These are phyloP conservation scores for Nomia melanderi DNA, from an alignment of 1,140 invertebrate genomes.

Conservation along the genomic window DNA sequence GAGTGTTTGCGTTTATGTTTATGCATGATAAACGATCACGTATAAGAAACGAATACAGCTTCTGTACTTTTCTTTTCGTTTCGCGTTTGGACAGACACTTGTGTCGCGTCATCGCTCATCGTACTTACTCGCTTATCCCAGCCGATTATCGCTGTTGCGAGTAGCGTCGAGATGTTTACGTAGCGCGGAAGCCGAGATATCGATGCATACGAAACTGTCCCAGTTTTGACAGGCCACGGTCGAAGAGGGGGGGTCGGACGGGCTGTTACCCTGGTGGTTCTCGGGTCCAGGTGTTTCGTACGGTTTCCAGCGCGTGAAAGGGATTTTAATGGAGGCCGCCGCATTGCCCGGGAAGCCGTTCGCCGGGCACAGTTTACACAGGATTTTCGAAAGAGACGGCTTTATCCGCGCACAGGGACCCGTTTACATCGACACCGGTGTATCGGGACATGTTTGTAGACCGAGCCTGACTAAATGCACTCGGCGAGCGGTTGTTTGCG, in stretches of 20 bases:
- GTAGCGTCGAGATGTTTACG: too few species aligned
- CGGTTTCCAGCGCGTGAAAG: slow-evolving; percentile 14
- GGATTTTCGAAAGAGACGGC: slow-evolving; percentile 56
- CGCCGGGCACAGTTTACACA: slow-evolving; percentile 45
- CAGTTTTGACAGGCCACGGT: not conserved
- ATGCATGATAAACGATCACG: too few species aligned
- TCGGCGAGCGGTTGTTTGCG: slow-evolving; percentile 54
- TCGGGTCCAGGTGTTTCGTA: slow-evolving; percentile 33
- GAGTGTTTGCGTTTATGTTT: too few species aligned
- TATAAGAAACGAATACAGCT: too few species aligned
- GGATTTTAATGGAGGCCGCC: not conserved
- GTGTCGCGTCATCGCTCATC: too few species aligned
- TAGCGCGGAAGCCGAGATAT: too few species aligned
- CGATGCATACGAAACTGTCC: not conserved
- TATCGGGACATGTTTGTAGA: slow-evolving; percentile 29
- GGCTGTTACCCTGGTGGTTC: slow-evolving; percentile 4
- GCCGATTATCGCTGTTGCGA: too few species aligned
- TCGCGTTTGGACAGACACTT: too few species aligned
- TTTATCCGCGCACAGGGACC: slow-evolving; percentile 32
- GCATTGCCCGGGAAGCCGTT: slow-evolving; percentile 24
- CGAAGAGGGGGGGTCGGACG: slow-evolving; percentile 9
- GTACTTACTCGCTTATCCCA: too few species aligned
- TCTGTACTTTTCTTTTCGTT: too few species aligned
- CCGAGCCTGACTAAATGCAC: slow-evolving; percentile 51
- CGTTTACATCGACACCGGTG: slow-evolving; percentile 31